These are phyloP conservation scores for Lasiurus borealis DNA, from an alignment of 2,113 vertebrate genomes.

Conservation along the genomic window DNA sequence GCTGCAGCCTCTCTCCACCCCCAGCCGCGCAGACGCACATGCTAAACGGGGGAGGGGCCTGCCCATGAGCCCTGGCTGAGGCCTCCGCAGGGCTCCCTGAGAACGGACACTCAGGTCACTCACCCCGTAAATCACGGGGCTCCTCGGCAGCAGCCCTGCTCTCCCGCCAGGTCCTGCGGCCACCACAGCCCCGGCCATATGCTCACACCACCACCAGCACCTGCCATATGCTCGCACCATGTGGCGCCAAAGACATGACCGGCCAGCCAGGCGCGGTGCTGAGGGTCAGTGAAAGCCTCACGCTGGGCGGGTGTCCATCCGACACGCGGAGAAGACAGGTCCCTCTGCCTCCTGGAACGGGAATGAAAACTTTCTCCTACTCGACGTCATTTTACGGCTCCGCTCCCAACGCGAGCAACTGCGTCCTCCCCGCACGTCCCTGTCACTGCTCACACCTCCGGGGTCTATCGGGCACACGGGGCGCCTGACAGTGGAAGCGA, in stretches of 20 bases:
- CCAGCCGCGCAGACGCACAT: neutral
- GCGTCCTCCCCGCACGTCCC: neutral
- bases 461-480: neutral
- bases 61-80: neutral
- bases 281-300: too few relatives aligned
- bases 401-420: neutral
- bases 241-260: conserved; percentile 39
- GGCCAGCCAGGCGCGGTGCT: conserved; percentile 20
- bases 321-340: too few relatives aligned
- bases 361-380: neutral
- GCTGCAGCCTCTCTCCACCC: neutral
- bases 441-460: neutral
- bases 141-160: neutral
- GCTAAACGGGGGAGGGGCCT: neutral
- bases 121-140: neutral
- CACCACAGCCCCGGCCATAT: conserved; percentile 27
- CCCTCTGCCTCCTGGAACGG: too few relatives aligned
- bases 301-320: too few relatives aligned
- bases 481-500: neutral
- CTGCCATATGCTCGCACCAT: neutral
- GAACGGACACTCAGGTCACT: neutral
- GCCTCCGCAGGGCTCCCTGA: neutral
- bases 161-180: neutral
- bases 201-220: too few relatives aligned
- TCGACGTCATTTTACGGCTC: neutral